A percentile compares a stretch with the other conserved stretches of the same genome.
These are phyloP conservation scores for Euplexia lucipara DNA, from an alignment of 2,888 invertebrate genomes.

Conservation along the genomic window DNA sequence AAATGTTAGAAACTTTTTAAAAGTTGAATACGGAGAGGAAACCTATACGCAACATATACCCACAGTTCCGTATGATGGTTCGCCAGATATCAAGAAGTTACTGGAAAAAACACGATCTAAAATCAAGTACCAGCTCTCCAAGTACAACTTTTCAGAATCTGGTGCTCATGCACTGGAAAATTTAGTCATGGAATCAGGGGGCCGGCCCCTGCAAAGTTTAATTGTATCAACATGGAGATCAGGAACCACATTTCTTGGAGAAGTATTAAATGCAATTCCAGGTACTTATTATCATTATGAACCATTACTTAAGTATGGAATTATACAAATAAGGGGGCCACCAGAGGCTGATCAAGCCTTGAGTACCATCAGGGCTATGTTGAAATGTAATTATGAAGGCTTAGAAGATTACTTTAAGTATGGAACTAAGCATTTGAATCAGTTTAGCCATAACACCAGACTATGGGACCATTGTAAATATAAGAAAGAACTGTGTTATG, in stretches of 20 bases:
- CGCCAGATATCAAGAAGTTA: conserved; percentile 81
- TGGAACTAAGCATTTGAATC: conserved; percentile 94
- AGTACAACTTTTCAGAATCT: conserved; percentile 81
- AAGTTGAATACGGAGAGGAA: conserved; percentile 91
- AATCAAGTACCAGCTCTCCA: conserved; percentile 82
- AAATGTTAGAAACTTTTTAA: conserved; percentile 89
- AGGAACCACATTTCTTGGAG: conserved; percentile 97
- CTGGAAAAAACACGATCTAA: conserved; percentile 81
- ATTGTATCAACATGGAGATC: conserved; percentile 97
- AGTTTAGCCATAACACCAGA: conserved; percentile 96
- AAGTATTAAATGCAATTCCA: conserved; percentile 95
- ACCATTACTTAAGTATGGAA: conserved; percentile 95
- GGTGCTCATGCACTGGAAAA: conserved; percentile 91
- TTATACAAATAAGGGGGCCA: conserved; percentile 95
- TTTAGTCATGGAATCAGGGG: conserved; percentile 93
- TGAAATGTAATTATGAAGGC: conserved; percentile 94
- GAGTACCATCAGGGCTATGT: conserved; percentile 92
- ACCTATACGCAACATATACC: conserved; percentile 75
- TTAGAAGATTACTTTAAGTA: conserved; percentile 95
- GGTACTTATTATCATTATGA: conserved; percentile 98
- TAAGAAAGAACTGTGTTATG: conserved; percentile 88
- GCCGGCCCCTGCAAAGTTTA: conserved; percentile 94
- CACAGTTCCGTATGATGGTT: conserved; percentile 82
- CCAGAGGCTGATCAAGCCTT: conserved; percentile 93
- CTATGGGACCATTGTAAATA: conserved; percentile 95